Evolutionary conservation across 2,797 vertebrate species (phyloP).

Genomic region (Syngnathus acus): DNA sequence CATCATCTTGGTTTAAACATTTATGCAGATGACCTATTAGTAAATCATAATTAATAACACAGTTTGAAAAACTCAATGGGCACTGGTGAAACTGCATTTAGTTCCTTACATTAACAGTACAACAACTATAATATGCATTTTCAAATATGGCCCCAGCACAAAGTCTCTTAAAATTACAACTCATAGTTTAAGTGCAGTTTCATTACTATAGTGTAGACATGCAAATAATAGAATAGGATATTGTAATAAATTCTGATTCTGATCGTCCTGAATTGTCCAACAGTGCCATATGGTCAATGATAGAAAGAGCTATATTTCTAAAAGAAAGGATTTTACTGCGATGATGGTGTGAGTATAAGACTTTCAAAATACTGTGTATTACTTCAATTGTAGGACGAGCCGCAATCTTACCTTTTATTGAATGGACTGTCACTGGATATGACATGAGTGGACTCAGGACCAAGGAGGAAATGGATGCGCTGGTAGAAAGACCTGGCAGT

Average conservation of each 20-base stretch:
- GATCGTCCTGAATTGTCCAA: neutral
- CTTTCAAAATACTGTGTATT: neutral
- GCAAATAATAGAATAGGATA: neutral
- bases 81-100: neutral
- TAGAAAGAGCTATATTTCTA: neutral
- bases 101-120: neutral
- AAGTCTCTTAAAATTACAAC: neutral
- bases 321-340: neutral
- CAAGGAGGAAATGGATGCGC: conserved; percentile 88
- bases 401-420: conserved; percentile 82
- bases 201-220: neutral
- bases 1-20: too few species aligned
- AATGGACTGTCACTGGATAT: conserved; percentile 88
- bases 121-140: neutral
- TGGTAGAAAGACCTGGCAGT: conserved; percentile 92
- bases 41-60: neutral
- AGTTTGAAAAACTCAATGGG: neutral
- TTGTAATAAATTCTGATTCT: neutral
- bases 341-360: neutral
- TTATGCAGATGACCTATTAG: too few species aligned
- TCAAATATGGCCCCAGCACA: neutral
- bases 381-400: too few species aligned
- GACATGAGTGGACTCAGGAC: conserved; percentile 86
- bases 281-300: neutral
- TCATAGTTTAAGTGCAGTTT: neutral